A percentile compares a stretch with the other conserved stretches of the same genome.
These are phyloP conservation scores for Huso huso DNA, from an alignment of 2,797 vertebrate genomes.

Conservation along the genomic window DNA sequence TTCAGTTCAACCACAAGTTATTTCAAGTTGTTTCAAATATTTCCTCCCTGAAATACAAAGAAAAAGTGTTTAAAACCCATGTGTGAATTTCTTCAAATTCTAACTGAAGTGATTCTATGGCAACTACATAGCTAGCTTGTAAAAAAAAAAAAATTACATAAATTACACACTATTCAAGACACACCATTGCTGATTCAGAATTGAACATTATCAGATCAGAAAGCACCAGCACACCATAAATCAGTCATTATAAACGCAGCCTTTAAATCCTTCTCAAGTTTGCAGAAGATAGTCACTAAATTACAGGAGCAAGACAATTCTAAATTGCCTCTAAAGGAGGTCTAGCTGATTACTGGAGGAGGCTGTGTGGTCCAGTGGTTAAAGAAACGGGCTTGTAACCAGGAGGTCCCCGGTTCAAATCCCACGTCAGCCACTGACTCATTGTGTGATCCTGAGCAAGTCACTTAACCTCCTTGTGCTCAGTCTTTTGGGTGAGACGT, in stretches of 20 bases:
- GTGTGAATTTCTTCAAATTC: background rate
- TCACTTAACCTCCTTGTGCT: too few species aligned
- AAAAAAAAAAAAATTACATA: constrained; percentile 7
- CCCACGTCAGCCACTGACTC: too few species aligned
- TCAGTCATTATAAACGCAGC: background rate
- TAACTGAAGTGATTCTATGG: background rate
- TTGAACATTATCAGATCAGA: constrained; percentile 26
- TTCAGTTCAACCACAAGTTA: too few species aligned
- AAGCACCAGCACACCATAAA: background rate
- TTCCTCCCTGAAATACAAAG: background rate
- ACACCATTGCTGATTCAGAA: constrained; percentile 29
- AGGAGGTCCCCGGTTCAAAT: too few species aligned
- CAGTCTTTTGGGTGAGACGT: too few species aligned
- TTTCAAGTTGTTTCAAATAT: background rate
- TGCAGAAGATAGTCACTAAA: background rate
- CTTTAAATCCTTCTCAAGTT: background rate
- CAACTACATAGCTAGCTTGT: background rate
- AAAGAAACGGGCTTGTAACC: too few species aligned
- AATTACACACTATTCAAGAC: constrained; percentile 25
- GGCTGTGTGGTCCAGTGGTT: too few species aligned
- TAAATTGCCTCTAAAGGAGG: background rate
- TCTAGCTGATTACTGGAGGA: too few species aligned
- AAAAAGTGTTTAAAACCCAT: background rate
- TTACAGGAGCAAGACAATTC: background rate
- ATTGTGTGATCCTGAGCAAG: too few species aligned